These are phyloP conservation scores for Blomia tropicalis DNA, from an alignment of 2,888 invertebrate genomes.

Conservation along the genomic window DNA sequence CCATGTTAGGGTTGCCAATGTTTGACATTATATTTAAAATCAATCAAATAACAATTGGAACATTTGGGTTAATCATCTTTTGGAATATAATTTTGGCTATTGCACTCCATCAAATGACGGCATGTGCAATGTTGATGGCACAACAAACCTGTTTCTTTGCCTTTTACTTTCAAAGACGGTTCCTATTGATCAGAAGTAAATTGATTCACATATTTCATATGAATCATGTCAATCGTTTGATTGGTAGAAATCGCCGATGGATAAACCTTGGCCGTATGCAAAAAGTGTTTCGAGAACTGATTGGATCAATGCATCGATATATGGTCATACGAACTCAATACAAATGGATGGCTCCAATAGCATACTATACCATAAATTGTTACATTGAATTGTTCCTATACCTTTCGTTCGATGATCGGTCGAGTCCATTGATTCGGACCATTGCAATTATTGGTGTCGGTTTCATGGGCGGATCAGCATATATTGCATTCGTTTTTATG, in stretches of 20 bases:
- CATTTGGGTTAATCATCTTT: neutral
- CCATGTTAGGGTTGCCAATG: no score
- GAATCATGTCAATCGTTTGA: neutral
- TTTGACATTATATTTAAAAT: no score
- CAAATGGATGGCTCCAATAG: neutral
- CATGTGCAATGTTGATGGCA: neutral
- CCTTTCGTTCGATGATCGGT: neutral
- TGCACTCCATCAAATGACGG: neutral
- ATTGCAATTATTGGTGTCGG: neutral
- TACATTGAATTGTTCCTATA: neutral
- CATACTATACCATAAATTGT: neutral
- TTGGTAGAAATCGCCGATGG: neutral
- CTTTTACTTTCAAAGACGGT: neutral
- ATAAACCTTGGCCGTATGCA: no score
- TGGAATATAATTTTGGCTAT: neutral
- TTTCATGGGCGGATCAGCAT: neutral
- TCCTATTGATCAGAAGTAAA: neutral
- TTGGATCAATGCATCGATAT: neutral
- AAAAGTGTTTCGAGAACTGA: neutral
- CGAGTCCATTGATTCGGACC: neutral
- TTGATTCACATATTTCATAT: neutral
- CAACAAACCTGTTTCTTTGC: neutral
- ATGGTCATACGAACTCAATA: neutral
- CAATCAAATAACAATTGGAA: no score
- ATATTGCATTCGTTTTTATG: neutral